These are phyloP conservation scores for Cyclopterus lumpus DNA, from an alignment of 2,797 vertebrate species.

Conservation along the genomic window DNA sequence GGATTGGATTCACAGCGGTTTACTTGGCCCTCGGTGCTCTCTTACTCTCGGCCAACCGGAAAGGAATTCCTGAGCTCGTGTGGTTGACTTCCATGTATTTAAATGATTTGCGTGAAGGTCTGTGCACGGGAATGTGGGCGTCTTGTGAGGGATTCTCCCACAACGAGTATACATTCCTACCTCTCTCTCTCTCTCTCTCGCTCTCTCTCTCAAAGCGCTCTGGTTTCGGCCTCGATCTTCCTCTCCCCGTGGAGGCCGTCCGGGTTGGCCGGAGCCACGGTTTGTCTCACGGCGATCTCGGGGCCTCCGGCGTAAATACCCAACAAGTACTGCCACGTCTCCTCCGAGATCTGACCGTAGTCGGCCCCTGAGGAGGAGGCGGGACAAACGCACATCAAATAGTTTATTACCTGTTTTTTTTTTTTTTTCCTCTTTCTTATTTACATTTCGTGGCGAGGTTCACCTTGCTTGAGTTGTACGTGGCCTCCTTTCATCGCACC, in stretches of 20 bases:
- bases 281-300: slow-evolving; percentile 94
- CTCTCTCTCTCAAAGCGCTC: slow-evolving; percentile 86
- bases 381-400: background rate
- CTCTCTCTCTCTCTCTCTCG: slow-evolving; percentile 50
- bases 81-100: slow-evolving; percentile 13
- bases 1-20: slow-evolving; percentile 30
- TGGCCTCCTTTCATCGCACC: slow-evolving; percentile 92
- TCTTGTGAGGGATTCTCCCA: background rate
- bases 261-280: slow-evolving; percentile 84
- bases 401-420: background rate
- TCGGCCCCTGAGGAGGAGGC: slow-evolving; percentile 90
- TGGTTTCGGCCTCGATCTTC: slow-evolving; percentile 97
- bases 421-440: background rate
- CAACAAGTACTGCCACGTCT: slow-evolving; percentile 94
- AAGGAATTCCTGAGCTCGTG: slow-evolving; percentile 56
- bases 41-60: background rate
- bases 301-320: slow-evolving; percentile 93
- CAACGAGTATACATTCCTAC: slow-evolving; percentile 33
- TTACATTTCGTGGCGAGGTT: slow-evolving; percentile 33
- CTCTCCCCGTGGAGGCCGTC: slow-evolving; percentile 91
- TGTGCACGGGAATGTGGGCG: background rate
- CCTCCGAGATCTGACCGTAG: slow-evolving; percentile 98
- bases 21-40: background rate
- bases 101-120: background rate
- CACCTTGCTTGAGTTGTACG: slow-evolving; percentile 94